Base-by-base conservation (phyloP, 1,140 invertebrate species). In the Neuroterus valhalla region DNA sequence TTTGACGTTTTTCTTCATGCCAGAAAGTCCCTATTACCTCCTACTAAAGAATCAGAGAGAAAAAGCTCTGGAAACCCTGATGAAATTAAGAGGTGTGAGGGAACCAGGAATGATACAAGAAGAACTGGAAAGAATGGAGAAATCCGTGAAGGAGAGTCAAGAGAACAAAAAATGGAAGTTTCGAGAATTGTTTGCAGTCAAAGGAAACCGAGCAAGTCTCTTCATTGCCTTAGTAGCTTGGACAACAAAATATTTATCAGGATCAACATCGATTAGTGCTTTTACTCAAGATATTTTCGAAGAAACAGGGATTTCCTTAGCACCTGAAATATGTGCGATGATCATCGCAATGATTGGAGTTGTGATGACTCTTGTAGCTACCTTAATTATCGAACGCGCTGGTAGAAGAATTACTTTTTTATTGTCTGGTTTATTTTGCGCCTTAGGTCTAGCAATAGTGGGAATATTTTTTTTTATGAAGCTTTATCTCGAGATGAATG, bases 1-100 rank as follows among this genome's bases (percentile, higher is more conserved):
- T 11, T 73, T 94, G 0, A 92, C 91, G 1, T 94, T 95, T 83
- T 89, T 90, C 46, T 93, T 92, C 78, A 93, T 96, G 90, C 95
- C 95, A 0, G 96, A 97, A 87, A 95, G 95, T 11, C 89, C 89
- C 5, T 88, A 90, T 52, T 90, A 85, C 66, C 75, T 89, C 0
- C 15, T 89, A 0, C 88, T 89, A 82, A 83, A 81, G 38, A 80
- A 84, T 83, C 14, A 84, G 68, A 14, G 81, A 76, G 55, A 83
- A 0, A 83, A 81, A 0, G 91, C 92, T 0, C 89, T 85, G 71
- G 87, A 86, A 11, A 87, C 84, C 44, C 86, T 92, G 26, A 86
- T 86, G 74, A 79, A 77, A 11, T 71, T 93, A 10, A 91, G 89
- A 71, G 82, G 89, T 4, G 78, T 84, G 43, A 70, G 73, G 0